These are phyloP conservation scores for Chinchilla lanigera DNA, from an alignment of 2,113 vertebrate species.

Conservation along the genomic window DNA sequence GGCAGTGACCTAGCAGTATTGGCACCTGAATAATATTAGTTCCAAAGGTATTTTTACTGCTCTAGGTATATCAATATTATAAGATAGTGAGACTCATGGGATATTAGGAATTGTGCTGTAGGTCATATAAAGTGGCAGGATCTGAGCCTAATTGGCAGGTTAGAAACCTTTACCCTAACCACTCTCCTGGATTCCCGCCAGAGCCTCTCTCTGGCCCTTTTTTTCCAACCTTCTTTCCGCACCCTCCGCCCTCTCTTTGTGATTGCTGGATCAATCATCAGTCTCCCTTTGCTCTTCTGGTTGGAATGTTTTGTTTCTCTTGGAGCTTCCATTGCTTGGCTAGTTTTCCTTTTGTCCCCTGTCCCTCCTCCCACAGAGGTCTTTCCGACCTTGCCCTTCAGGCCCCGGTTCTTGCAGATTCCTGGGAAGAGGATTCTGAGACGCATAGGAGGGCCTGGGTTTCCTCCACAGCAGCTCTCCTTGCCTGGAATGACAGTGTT, in stretches of 20 bases:
- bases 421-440: neutral
- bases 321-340: neutral
- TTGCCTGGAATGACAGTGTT: neutral
- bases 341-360: neutral
- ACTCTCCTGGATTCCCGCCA: neutral
- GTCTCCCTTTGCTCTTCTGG: neutral
- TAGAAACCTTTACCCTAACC: neutral
- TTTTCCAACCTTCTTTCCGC: neutral
- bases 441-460: neutral
- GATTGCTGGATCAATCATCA: neutral
- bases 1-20: neutral
- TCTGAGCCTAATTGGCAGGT: neutral
- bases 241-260: neutral
- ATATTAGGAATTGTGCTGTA: neutral
- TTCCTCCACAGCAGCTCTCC: neutral
- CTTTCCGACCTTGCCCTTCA: neutral
- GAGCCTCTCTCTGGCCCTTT: fast-evolving
- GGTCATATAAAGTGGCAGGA: neutral
- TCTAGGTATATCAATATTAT: neutral
- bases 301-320: neutral
- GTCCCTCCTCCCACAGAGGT: neutral
- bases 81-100: neutral
- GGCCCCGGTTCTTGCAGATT: neutral
- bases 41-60: neutral
- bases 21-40: neutral